Evolutionary conservation across 2,888 invertebrate genomes (phyloP), one percentile per base, ranked within the genome.

Genomic region (Meganola albula): DNA sequence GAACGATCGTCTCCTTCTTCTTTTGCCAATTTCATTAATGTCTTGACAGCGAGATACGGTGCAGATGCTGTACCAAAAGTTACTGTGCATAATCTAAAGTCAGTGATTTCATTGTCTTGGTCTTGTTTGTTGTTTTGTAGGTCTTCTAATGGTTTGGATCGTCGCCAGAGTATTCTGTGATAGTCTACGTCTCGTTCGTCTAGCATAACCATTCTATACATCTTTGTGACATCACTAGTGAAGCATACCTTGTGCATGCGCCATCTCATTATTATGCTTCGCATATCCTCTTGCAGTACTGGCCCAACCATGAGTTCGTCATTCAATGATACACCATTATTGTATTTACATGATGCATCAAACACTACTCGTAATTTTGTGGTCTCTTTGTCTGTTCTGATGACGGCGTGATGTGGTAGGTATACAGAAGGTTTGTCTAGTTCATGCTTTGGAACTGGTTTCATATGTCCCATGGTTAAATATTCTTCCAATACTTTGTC

Each of bases 251-350:
- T 23, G n/a, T 35, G 27, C 28, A 24, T 12, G 1, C 37, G 26
- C 41, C 37, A 42, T 21, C 41, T 31, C 30, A 37, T 37, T 1
- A 42, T 9, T 10, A 37, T 21, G 8, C 30, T 30, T 16, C 38
- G 8, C 10, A 42, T 11, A 24, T 34, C 39, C 16, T 31, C 28
- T 24, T 31, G 38, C 6, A 39, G 10, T 16, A 13, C 10, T 9
- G 41, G 41, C 8, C 41, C 37, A 6, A 22, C 24, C 10, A 35
- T 10, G 8, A 37, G 24, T n/a, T 35, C 35, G 14, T 37, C 34
- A 18, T 40, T 35, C 2, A 42, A 20, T 10, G 38, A 39, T 11
- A 24, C 12, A 2, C 27, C 30, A 11, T 29, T 32, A 3, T 12
- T 6, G 1, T 24, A 16, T 14, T 29, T 34, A 7, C 14, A 14